Conservation (phyloP, 2,888 invertebrate genomes). For the Lepas anatifera region DNA sequence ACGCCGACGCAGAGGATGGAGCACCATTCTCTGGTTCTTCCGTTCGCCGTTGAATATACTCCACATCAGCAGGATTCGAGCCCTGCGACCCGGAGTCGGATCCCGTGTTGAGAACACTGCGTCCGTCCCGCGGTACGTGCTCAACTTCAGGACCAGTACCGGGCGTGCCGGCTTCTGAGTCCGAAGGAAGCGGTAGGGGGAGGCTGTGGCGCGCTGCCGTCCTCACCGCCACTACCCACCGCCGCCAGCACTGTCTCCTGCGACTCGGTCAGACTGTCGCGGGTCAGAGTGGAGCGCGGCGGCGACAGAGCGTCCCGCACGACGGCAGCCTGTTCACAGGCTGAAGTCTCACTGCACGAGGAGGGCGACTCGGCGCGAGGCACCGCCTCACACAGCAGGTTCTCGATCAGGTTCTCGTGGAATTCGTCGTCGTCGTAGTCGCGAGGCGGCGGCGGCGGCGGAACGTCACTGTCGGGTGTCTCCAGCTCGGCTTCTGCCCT, state of each 20-base stretch:
- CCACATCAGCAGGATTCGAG: too few species aligned
- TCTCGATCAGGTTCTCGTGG: conserved; percentile 65
- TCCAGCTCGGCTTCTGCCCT: neutral
- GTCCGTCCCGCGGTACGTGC: too few species aligned
- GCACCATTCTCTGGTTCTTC: neutral
- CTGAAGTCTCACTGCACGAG: neutral
- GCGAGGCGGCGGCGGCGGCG: conserved; percentile 39
- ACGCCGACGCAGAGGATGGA: neutral
- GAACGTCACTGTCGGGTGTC: conserved; percentile 35
- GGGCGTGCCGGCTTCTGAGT: neutral
- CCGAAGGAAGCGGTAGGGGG: neutral
- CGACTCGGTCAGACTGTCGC: neutral
- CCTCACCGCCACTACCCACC: neutral
- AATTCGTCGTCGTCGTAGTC: conserved; percentile 47
- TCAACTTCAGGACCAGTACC: neutral
- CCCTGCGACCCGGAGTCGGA: neutral
- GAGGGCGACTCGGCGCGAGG: conserved; percentile 11
- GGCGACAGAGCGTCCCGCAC: neutral
- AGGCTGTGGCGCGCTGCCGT: neutral
- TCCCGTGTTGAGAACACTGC: too few species aligned
- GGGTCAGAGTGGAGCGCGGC: neutral
- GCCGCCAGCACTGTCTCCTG: conserved; percentile 5
- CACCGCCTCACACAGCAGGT: conserved; percentile 15
- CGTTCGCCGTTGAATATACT: neutral
- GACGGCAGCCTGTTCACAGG: neutral